Conservation (phyloP, 1,140 invertebrate species). For the Leptestheria dahalacensis region DNA sequence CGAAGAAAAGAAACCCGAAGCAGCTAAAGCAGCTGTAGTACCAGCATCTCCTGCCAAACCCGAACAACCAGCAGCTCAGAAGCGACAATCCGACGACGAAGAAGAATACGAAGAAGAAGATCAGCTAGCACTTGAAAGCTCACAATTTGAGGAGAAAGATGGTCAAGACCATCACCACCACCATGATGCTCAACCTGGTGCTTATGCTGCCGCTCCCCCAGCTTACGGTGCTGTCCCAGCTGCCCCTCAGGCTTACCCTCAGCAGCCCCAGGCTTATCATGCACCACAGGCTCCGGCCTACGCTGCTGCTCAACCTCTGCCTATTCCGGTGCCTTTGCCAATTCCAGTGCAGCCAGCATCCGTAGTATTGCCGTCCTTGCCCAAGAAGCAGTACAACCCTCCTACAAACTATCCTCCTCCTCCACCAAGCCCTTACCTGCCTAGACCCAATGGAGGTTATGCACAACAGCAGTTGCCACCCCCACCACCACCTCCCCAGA, state of each 20-base stretch:
- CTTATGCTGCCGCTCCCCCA: conserved; percentile 7
- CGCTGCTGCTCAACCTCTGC: conserved; percentile 6
- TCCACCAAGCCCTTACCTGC: conserved; percentile 7
- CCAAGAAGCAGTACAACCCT: conserved; percentile 10
- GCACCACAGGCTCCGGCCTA: not conserved
- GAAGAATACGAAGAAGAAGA: conserved; percentile 19
- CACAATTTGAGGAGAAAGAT: conserved; percentile 12
- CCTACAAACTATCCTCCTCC: conserved; percentile 3
- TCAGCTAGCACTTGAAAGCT: conserved; percentile 18
- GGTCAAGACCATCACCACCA: not conserved
- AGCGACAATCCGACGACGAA: conserved; percentile 15
- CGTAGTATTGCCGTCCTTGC: conserved; percentile 22
- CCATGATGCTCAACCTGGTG: not conserved
- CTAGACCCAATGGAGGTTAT: conserved; percentile 6
- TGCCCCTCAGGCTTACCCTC: not conserved
- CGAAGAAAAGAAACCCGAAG: not conserved
- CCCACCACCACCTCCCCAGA: conserved; percentile 11
- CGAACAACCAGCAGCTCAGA: not conserved
- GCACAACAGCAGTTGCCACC: conserved; percentile 2
- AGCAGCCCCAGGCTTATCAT: conserved; percentile 8
- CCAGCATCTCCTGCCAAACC: not conserved
- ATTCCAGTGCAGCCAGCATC: conserved; percentile 19
- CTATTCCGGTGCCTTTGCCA: conserved; percentile 23
- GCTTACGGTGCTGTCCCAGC: not conserved
- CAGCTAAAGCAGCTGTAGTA: not conserved